phyloP scores from a whole-genome alignment of 2,113 vertebrate genomes.

The Salminus brasiliensis region DNA sequence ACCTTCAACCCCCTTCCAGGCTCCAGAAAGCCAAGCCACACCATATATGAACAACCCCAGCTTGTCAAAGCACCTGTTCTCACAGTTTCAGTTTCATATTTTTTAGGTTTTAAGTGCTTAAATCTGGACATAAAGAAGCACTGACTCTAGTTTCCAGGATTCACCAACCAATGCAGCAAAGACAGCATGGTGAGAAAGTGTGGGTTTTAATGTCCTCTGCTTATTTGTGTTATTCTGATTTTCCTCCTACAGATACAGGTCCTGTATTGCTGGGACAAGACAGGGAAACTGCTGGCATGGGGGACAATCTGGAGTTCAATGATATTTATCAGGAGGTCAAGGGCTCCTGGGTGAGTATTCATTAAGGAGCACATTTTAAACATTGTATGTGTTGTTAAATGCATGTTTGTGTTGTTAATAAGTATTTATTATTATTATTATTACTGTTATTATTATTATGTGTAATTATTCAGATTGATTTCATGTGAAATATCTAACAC shows the following conservation, averaged over 20 bases:
- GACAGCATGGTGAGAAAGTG: too few relatives aligned
- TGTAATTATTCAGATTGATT: too few relatives aligned
- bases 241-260: not conserved
- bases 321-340: conserved; percentile 88
- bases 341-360: conserved; percentile 81
- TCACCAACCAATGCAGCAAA: not conserved
- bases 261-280: not conserved
- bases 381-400: too few relatives aligned
- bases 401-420: too few relatives aligned
- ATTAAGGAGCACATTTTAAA: too few relatives aligned
- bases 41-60: not conserved
- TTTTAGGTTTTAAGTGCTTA: not conserved
- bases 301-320: conserved; percentile 84
- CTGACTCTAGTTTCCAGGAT: too few relatives aligned
- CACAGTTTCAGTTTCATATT: too few relatives aligned
- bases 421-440: too few relatives aligned
- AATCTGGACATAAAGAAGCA: not conserved
- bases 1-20: not conserved
- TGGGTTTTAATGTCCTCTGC: not conserved
- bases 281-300: conserved; percentile 65
- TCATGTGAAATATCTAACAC: too few relatives aligned
- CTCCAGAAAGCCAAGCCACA: not conserved
- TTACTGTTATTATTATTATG: too few relatives aligned
- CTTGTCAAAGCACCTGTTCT: not conserved
- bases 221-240: not conserved